These are phyloP conservation scores for Phenganax marumi DNA, from an alignment of 92 coral and sea anemone species.

Conservation along the genomic window DNA sequence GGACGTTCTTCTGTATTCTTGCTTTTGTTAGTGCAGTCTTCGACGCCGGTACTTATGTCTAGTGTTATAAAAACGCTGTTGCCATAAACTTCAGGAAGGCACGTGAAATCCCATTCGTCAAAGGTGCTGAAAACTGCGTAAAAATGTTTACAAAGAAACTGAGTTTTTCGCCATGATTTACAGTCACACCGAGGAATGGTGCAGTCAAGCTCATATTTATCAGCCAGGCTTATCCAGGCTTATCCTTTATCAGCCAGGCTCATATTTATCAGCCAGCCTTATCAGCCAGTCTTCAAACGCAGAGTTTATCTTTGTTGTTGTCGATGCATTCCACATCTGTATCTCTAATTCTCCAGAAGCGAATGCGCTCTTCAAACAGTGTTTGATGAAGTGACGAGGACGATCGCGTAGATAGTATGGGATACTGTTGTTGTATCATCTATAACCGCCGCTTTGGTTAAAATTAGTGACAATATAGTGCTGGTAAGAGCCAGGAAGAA, in stretches of 20 bases:
- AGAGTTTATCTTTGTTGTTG: constrained; percentile 40
- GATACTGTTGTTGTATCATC: constrained; percentile 45
- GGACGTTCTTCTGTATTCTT: background rate
- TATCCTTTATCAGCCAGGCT: constrained; percentile 3
- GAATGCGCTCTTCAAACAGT: constrained; percentile 44
- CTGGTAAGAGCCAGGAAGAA: constrained; percentile 56
- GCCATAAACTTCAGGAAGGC: constrained; percentile 45
- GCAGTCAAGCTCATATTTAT: constrained; percentile 36
- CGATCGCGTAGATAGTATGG: constrained; percentile 54
- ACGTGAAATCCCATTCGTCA: constrained; percentile 52
- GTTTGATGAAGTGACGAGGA: constrained; percentile 48
- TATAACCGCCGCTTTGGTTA: constrained; percentile 50
- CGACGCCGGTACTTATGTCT: constrained; percentile 29
- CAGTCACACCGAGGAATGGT: constrained; percentile 54
- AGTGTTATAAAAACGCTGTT: constrained; percentile 63
- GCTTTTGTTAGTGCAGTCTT: background rate
- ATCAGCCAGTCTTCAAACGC: constrained; percentile 18
- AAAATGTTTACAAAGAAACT: constrained; percentile 60
- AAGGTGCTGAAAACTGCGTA: constrained; percentile 47
- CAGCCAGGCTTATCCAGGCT: too few species aligned
- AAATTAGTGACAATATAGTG: constrained; percentile 63
- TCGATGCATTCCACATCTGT: constrained; percentile 52
- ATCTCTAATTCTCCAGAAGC: constrained; percentile 39
- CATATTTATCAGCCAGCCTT: too few species aligned
- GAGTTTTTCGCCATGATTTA: too few species aligned